Evolutionary conservation across 2,888 invertebrate species (phyloP).

Genomic region (Acanthosepion lycidas): DNA sequence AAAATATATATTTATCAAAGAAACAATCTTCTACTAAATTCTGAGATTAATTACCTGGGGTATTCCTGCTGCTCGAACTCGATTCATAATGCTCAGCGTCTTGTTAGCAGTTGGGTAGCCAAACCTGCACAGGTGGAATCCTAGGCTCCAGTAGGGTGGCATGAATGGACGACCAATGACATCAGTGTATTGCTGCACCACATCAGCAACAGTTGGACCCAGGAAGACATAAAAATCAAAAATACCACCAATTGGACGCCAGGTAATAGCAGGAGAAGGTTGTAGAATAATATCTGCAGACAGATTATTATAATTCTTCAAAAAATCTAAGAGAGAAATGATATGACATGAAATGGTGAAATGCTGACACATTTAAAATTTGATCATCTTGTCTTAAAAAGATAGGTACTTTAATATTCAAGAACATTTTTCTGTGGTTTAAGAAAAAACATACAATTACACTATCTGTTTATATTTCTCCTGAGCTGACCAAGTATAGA

Average conservation of each 20-base stretch:
- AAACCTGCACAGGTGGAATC: slow-evolving; percentile 87
- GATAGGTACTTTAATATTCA: too few species aligned
- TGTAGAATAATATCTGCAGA: slow-evolving; percentile 61
- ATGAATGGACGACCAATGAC: slow-evolving; percentile 65
- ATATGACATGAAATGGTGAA: neutral
- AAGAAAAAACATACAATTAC: too few species aligned
- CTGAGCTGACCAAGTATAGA: too few species aligned
- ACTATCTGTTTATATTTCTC: too few species aligned
- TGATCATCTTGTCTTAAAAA: too few species aligned
- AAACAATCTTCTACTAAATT: neutral
- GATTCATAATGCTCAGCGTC: slow-evolving; percentile 60
- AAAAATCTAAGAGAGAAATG: neutral
- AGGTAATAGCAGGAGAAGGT: slow-evolving; percentile 87
- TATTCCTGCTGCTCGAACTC: slow-evolving; percentile 59
- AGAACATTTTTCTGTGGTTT: too few species aligned
- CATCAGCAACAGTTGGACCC: slow-evolving; percentile 81
- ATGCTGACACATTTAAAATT: too few species aligned
- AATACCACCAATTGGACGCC: slow-evolving; percentile 85
- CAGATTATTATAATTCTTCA: neutral
- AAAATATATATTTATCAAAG: neutral
- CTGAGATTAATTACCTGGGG: slow-evolving; percentile 58
- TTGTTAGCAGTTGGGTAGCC: slow-evolving; percentile 63
- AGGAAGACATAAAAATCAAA: slow-evolving; percentile 85
- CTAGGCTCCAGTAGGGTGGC: slow-evolving; percentile 83
- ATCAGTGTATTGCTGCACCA: slow-evolving; percentile 71